phyloP scores from a whole-genome alignment of 2,113 vertebrate species.

The Brachypteracias leptosomus region DNA sequence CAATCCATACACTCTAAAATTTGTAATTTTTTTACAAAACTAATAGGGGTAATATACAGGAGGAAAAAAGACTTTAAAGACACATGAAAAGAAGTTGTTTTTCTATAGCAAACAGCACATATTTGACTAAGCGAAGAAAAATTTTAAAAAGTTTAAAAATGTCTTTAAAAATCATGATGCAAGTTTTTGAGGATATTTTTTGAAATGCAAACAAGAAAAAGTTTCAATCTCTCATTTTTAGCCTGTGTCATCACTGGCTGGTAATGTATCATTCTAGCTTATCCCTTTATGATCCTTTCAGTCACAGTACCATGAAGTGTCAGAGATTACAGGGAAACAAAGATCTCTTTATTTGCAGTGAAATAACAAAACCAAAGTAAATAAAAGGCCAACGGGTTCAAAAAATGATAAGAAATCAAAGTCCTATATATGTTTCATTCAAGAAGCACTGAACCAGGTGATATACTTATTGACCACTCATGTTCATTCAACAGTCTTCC shows the following conservation, averaged over 20 bases:
- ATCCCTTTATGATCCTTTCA: background rate
- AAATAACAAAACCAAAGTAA: background rate
- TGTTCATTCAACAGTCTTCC: background rate
- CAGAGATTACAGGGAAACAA: background rate
- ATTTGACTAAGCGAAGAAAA: background rate
- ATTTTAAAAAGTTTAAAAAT: background rate
- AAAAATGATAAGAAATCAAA: background rate
- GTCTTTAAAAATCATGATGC: background rate
- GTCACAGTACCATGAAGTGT: background rate
- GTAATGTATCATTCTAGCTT: background rate
- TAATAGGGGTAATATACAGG: background rate
- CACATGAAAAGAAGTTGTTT: background rate
- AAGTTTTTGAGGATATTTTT: background rate
- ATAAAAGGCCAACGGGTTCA: background rate
- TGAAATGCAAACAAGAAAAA: background rate
- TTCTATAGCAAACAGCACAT: background rate
- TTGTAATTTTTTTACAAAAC: constrained; percentile 13
- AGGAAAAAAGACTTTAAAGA: background rate
- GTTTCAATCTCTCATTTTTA: background rate
- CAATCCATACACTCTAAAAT: background rate
- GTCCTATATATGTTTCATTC: background rate
- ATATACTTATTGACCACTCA: background rate
- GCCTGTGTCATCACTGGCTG: background rate
- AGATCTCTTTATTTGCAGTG: background rate
- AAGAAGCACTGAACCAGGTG: background rate